Evolutionary conservation across 2,888 invertebrate species (phyloP).

Genomic region (Himalopsyche kuldschensis): DNA sequence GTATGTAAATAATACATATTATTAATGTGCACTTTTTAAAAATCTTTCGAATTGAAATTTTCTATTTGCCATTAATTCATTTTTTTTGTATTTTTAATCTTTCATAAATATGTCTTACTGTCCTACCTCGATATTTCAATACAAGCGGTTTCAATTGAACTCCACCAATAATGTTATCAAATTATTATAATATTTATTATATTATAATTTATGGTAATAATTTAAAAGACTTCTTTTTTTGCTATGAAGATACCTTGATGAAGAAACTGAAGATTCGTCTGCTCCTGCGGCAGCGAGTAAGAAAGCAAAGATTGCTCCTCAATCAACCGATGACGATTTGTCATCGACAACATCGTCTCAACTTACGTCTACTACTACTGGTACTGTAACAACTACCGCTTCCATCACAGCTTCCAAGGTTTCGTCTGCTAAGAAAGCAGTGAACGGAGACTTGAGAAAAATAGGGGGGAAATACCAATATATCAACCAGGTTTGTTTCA

Average conservation of each 20-base stretch:
- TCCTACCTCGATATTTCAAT: no score
- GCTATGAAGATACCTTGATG: conserved; percentile 53
- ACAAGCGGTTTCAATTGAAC: no score
- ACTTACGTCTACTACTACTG: neutral
- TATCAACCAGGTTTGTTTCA: neutral
- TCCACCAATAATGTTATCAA: no score
- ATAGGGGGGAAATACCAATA: neutral
- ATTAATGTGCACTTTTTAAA: no score
- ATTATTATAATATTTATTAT: no score
- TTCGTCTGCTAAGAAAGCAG: conserved; percentile 9
- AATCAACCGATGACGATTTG: neutral
- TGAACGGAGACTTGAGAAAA: conserved; percentile 19
- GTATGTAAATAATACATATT: no score
- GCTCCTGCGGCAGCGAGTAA: conserved; percentile 51
- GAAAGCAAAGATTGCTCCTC: conserved; percentile 41
- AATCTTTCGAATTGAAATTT: no score
- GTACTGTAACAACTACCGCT: neutral
- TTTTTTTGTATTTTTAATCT: no score
- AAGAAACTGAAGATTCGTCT: conserved; percentile 54
- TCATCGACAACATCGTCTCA: neutral
- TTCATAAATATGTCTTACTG: no score
- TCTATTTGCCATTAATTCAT: no score
- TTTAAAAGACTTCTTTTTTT: neutral
- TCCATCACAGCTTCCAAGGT: neutral
- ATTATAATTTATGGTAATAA: no score